phyloP scores from a whole-genome alignment of 2,113 vertebrate genomes.

The Marmota monax region DNA sequence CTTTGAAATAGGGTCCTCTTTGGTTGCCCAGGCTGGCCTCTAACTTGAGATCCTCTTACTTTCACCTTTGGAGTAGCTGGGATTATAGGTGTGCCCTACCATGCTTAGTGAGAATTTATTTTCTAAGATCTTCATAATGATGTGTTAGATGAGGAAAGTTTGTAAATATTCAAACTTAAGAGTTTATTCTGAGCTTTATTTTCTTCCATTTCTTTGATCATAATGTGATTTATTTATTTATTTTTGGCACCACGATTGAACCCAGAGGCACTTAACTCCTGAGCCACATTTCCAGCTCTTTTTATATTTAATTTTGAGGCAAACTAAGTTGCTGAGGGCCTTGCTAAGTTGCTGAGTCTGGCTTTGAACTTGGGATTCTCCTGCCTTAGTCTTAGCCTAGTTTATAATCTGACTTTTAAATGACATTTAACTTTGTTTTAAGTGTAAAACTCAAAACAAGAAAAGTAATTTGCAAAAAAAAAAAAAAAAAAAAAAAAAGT shows the following conservation, averaged over 20 bases:
- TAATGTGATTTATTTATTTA: background rate
- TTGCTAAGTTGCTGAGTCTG: no score
- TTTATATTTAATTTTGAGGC: no score
- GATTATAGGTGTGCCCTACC: background rate
- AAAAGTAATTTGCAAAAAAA: background rate
- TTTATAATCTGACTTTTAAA: background rate
- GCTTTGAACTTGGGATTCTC: no score
- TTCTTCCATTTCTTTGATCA: conserved; percentile 26
- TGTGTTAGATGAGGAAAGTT: conserved; percentile 29
- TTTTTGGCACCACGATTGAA: no score
- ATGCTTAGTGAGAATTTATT: conserved; percentile 3
- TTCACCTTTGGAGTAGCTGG: background rate
- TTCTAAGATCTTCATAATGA: background rate
- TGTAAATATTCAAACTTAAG: conserved; percentile 16
- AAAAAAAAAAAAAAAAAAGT: background rate
- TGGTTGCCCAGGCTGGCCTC: background rate
- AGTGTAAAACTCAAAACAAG: background rate
- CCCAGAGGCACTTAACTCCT: no score
- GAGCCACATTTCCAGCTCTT: no score
- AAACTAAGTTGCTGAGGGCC: no score
- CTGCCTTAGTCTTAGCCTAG: no score
- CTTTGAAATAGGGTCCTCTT: background rate
- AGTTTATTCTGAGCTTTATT: conserved; percentile 55
- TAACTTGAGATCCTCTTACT: background rate
- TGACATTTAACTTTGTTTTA: conserved; percentile 53